Base-by-base conservation (phyloP, 1,140 invertebrate genomes). In the Conus betulinus region DNA sequence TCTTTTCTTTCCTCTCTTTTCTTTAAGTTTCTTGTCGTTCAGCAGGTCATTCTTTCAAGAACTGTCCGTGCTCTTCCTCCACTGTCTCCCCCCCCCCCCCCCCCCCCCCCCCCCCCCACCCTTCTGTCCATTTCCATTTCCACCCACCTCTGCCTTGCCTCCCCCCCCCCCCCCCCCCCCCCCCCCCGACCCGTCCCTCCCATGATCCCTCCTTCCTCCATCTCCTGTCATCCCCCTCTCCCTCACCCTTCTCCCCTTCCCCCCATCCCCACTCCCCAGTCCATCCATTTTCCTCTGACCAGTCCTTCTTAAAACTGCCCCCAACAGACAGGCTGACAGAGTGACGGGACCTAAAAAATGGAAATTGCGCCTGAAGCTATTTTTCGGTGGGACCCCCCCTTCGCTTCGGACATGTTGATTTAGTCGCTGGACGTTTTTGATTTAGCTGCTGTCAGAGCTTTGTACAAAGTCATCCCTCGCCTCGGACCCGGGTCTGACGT, bases 391-490 rank as follows among this genome's bases (percentile, higher is more conserved):
- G 6, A 6, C 15, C 79, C 78, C 39, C 39, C 39, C 51, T 51
- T 20, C 51, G 7, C 39, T 81, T 53, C 7, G 51, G 79, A 81
- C 79, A 51, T 81, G 27, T 52, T 23, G 79, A 81, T 53, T 81
- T 81, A 81, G 79, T 53, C 39, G 52, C 3, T 53, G 79, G 79
- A 81, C 79, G 53, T 81, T 81, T n/a, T 81, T 81, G 79, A 81
- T 81, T 53, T 81, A 81, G 79, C 51, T 52, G 51, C 79, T 81
- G 79, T 81, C 79, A 81, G 39, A 23, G 39, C 51, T 7, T 81
- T 81, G 51, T 81, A 81, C 79, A 81, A 81, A 81, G 79, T 81
- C 79, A 81, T 81, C 51, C 79, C 79, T 81, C 8, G 6, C 39
- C 25, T 27, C 27, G 71, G 76, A 79, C 39, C 39, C 39, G 3